Conservation (phyloP, 2,113 vertebrate genomes). For the Melanerpes formicivorus region DNA sequence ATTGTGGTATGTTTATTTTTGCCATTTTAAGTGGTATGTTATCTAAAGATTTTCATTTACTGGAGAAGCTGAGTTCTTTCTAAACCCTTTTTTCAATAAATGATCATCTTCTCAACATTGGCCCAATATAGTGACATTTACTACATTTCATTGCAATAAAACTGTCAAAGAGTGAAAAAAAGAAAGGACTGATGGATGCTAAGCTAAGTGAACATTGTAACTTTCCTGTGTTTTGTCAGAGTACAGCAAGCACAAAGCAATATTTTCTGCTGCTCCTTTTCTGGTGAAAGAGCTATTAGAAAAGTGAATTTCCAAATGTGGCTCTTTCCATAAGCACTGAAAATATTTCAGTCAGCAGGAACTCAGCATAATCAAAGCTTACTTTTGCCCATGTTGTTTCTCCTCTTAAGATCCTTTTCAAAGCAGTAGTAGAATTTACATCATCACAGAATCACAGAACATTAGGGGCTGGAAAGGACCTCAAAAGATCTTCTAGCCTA, state of each 20-base stretch:
- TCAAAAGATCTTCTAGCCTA: too few relatives aligned
- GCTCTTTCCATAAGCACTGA: neutral
- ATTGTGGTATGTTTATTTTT: neutral
- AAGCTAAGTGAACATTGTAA: conserved; percentile 57
- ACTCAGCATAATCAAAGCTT: neutral
- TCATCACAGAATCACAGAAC: too few relatives aligned
- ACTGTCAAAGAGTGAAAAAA: conserved; percentile 22
- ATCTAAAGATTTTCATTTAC: conserved; percentile 43
- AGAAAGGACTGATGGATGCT: conserved; percentile 55
- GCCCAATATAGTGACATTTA: conserved; percentile 60
- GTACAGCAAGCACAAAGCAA: conserved; percentile 33
- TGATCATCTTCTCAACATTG: conserved; percentile 54
- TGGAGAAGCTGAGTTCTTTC: neutral
- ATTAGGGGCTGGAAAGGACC: too few relatives aligned
- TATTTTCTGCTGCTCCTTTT: conserved; percentile 27
- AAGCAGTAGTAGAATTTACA: neutral
- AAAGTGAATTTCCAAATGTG: conserved; percentile 31
- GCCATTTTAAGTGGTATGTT: conserved; percentile 26
- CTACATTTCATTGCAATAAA: conserved; percentile 65
- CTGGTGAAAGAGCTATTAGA: neutral
- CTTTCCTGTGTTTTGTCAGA: conserved; percentile 51
- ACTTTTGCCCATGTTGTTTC: neutral
- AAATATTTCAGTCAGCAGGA: neutral
- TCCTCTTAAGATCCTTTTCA: neutral
- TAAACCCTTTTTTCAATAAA: conserved; percentile 34